phyloP scores from a whole-genome alignment of 2,888 invertebrate species.

The Anticlea derivata region DNA sequence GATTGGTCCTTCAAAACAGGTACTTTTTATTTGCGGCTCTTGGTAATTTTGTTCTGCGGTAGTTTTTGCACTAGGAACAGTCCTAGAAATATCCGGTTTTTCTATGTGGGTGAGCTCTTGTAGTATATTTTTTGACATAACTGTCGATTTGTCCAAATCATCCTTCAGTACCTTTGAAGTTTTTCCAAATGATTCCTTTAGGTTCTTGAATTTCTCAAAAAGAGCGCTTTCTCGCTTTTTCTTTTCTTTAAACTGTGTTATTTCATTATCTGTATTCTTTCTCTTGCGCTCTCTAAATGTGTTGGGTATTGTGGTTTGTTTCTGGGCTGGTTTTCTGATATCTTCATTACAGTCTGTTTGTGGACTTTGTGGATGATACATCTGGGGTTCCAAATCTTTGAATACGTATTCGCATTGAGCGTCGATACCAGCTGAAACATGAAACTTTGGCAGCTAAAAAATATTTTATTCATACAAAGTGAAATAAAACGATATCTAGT shows the following conservation, averaged over 20 bases:
- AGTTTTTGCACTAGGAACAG: neutral
- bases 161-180: conserved; percentile 50
- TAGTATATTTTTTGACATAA: conserved; percentile 41
- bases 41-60: neutral
- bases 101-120: conserved; percentile 32
- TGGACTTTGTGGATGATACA: neutral
- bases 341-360: conserved; percentile 4
- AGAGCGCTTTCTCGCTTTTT: conserved; percentile 61
- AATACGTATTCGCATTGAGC: conserved; percentile 63
- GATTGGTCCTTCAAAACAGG: conserved; percentile 8
- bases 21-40: neutral
- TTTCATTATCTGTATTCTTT: conserved; percentile 46
- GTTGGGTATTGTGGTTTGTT: conserved; percentile 53
- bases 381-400: conserved; percentile 46
- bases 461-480: too few species aligned
- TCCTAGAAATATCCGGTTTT: neutral
- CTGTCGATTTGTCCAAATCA: conserved; percentile 40
- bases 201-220: conserved; percentile 55
- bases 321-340: conserved; percentile 27
- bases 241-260: conserved; percentile 61
- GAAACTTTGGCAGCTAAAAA: conserved; percentile 2
- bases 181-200: conserved; percentile 59
- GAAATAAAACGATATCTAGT: too few species aligned
- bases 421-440: conserved; percentile 81
- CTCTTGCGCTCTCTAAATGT: conserved; percentile 62